Percentiles rank a stretch among this genome's conserved stretches.
phyloP scores from a whole-genome alignment of 1,140 invertebrate genomes.

The Thrips palmi region DNA sequence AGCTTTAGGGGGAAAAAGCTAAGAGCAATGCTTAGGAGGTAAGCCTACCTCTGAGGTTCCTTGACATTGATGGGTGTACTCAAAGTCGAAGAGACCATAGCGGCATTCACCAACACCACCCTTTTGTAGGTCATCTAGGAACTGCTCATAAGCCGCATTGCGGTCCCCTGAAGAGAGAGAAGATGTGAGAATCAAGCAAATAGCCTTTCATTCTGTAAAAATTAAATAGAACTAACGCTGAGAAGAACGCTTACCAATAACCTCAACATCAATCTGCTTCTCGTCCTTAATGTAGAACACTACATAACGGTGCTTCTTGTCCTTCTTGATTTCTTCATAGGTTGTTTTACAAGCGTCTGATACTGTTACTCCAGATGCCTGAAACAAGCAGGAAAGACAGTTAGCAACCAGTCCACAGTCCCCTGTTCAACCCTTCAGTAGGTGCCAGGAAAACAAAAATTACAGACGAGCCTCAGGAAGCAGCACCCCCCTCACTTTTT shows the following conservation, averaged over 20 bases:
- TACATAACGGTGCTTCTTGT: constrained; percentile 91
- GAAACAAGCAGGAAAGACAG: constrained; percentile 21
- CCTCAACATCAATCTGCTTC: constrained; percentile 83
- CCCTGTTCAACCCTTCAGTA: too few relatives aligned
- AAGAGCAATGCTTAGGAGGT: not conserved
- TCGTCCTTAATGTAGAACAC: constrained; percentile 91
- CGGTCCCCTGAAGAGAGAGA: constrained; percentile 31
- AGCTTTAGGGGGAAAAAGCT: not conserved
- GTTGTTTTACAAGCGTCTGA: constrained; percentile 86
- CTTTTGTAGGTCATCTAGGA: constrained; percentile 77
- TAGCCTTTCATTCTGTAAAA: not conserved
- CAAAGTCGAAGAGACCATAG: constrained; percentile 88
- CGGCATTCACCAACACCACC: constrained; percentile 78
- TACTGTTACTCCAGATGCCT: constrained; percentile 92
- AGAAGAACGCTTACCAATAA: constrained; percentile 37
- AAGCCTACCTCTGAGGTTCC: constrained; percentile 60
- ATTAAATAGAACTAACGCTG: not conserved
- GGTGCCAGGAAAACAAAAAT: too few relatives aligned
- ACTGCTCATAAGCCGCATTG: constrained; percentile 74
- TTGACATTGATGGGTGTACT: constrained; percentile 88
- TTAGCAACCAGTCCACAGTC: too few relatives aligned
- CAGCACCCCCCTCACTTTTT: too few relatives aligned
- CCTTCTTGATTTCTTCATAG: constrained; percentile 93
- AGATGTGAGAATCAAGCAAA: too few relatives aligned
- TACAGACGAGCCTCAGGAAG: too few relatives aligned